These are phyloP conservation scores for Rhadina sibilatrix DNA, from an alignment of 2,113 vertebrate species.

Conservation along the genomic window DNA sequence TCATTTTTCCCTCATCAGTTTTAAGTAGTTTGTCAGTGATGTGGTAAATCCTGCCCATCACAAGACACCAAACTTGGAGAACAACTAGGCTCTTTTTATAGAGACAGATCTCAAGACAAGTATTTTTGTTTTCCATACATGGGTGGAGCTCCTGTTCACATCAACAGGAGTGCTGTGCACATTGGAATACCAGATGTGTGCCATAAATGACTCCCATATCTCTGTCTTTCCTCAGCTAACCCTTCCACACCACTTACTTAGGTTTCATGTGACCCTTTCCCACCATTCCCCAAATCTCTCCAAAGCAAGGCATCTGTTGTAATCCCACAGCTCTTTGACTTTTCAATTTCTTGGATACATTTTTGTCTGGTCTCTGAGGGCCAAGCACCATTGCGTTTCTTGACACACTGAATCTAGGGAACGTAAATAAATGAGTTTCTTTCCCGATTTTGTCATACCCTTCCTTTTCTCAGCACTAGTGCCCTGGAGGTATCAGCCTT, in stretches of 20 bases:
- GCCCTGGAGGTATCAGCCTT: not conserved
- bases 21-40: not conserved
- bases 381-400: not conserved
- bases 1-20: not conserved
- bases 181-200: conserved; percentile 9
- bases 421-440: conserved; percentile 3
- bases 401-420: not conserved
- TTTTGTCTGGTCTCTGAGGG: not conserved
- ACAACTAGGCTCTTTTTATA: not conserved
- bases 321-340: conserved; percentile 25
- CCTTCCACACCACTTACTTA: not conserved
- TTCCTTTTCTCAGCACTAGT: not conserved
- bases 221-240: conserved; percentile 13
- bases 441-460: conserved; percentile 28
- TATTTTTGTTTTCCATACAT: not conserved
- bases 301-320: not conserved
- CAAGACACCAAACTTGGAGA: not conserved
- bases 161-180: not conserved
- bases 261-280: not conserved
- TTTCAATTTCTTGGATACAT: conserved; percentile 30
- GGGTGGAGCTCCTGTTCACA: not conserved
- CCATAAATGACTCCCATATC: conserved; percentile 5
- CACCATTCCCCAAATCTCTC: not conserved
- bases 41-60: not conserved
- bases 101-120: not conserved